These are phyloP conservation scores for Cirrhinus molitorella DNA, from an alignment of 2,797 vertebrate genomes.

Conservation along the genomic window DNA sequence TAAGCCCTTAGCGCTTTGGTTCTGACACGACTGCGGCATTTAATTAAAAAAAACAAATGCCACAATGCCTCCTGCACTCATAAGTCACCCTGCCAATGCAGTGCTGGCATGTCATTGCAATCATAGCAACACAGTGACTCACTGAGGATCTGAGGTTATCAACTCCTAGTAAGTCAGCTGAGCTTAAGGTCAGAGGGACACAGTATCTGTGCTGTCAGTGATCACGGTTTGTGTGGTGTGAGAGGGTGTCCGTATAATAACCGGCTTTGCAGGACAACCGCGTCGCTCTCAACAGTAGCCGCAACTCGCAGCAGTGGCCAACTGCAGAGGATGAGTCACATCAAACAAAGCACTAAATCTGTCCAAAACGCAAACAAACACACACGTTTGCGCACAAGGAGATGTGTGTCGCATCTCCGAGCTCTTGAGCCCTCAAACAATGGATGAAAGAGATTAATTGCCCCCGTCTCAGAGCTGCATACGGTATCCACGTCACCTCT, in stretches of 20 bases:
- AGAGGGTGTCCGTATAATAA: conserved; percentile 42
- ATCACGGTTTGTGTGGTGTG: conserved; percentile 29
- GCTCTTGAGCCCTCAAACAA: conserved; percentile 50
- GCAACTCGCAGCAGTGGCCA: conserved; percentile 44
- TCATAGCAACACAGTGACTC: conserved; percentile 19
- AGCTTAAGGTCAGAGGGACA: conserved; percentile 42
- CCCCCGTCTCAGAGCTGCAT: conserved; percentile 21
- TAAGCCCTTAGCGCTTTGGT: conserved; percentile 14
- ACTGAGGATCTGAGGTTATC: conserved; percentile 26
- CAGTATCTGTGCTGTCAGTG: conserved; percentile 22
- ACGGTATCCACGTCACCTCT: conserved; percentile 37
- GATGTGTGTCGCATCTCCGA: conserved; percentile 45
- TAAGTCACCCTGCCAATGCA: conserved; percentile 32
- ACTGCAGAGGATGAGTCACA: conserved; percentile 63
- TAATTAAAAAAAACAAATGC: conserved; percentile 36
- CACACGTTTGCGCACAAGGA: conserved; percentile 16
- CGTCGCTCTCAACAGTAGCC: conserved; percentile 54
- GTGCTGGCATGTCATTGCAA: conserved; percentile 22
- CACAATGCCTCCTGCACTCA: conserved; percentile 25
- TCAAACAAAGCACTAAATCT: conserved; percentile 57
- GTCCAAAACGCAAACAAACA: conserved; percentile 29
- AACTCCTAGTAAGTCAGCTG: conserved; percentile 13
- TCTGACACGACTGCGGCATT: conserved; percentile 20
- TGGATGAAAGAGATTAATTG: conserved; percentile 52
- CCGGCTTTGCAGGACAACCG: conserved; percentile 32